Evolutionary conservation across 2,113 vertebrate species (phyloP).

Genomic region (Caranx ignobilis): DNA sequence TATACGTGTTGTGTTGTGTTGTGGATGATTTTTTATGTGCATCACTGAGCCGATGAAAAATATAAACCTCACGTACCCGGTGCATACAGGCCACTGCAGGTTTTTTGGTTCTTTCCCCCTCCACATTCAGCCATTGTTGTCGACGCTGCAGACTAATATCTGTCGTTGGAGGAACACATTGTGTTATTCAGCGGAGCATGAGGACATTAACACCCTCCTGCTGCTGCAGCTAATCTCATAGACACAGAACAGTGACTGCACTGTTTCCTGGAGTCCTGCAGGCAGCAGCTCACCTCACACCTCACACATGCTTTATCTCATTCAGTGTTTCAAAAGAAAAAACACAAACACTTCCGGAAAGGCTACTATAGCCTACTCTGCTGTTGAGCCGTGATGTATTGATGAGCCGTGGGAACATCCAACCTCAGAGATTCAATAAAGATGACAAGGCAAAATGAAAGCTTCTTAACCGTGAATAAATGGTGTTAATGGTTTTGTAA

Average conservation of each 20-base stretch:
- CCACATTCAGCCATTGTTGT: background rate
- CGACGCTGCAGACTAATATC: slow-evolving; percentile 19
- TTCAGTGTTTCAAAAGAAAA: background rate
- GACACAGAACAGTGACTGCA: slow-evolving; percentile 12
- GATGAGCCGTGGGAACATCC: background rate
- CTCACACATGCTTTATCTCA: background rate
- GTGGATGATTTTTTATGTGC: background rate
- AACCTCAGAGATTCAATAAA: background rate
- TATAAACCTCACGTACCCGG: background rate
- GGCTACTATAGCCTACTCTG: background rate
- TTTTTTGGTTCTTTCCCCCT: background rate
- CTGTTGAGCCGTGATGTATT: background rate
- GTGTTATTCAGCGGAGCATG: slow-evolving; percentile 9
- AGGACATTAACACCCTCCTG: slow-evolving; percentile 2
- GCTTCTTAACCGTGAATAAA: too few relatives aligned
- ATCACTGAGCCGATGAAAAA: background rate
- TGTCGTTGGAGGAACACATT: slow-evolving; percentile 13
- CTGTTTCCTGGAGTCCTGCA: background rate
- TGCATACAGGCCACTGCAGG: background rate
- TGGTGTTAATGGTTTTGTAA: too few relatives aligned
- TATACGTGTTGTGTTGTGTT: background rate
- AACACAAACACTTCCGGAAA: background rate
- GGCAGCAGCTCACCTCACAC: background rate
- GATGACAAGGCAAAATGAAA: background rate
- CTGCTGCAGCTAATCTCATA: slow-evolving; percentile 16